Percentiles rank a stretch among this genome's conserved stretches.
phyloP scores from a whole-genome alignment of 2,797 vertebrate species.

The Gambusia yucatana region DNA sequence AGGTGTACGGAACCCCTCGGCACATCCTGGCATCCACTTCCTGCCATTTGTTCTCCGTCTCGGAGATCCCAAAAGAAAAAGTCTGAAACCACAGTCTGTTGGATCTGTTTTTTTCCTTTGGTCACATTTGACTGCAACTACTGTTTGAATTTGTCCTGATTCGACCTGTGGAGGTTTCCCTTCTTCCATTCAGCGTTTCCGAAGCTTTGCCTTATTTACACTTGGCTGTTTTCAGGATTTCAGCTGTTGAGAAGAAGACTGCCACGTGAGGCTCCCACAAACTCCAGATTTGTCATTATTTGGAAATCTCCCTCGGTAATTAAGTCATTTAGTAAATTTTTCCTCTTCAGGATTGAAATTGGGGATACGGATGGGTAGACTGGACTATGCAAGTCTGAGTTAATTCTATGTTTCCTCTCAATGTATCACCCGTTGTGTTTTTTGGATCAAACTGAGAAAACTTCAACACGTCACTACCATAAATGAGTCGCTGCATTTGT shows the following conservation, averaged over 20 bases:
- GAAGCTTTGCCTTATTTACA: conserved; percentile 24
- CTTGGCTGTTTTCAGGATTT: conserved; percentile 25
- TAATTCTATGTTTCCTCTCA: conserved; percentile 42
- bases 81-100: conserved; percentile 74
- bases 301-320: conserved; percentile 71
- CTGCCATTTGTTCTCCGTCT: conserved; percentile 74
- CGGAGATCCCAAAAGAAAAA: conserved; percentile 4
- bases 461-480: conserved; percentile 23
- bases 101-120: conserved; percentile 59
- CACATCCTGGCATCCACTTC: conserved; percentile 67
- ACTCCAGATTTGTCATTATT: conserved; percentile 52
- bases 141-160: conserved; percentile 35
- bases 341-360: conserved; percentile 48
- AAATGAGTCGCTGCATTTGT: conserved; percentile 49
- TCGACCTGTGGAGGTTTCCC: conserved; percentile 35
- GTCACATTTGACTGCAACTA: conserved; percentile 68
- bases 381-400: conserved; percentile 34
- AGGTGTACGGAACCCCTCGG: conserved; percentile 72
- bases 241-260: conserved; percentile 45
- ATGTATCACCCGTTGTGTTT: conserved; percentile 63
- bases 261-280: conserved; percentile 39
- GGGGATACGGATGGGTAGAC: conserved; percentile 51
- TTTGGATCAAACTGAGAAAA: conserved; percentile 58
- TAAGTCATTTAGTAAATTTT: conserved; percentile 76
- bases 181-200: conserved; percentile 30